Conservation (phyloP, 2,797 vertebrate genomes). For the Calcarius lapponicus region DNA sequence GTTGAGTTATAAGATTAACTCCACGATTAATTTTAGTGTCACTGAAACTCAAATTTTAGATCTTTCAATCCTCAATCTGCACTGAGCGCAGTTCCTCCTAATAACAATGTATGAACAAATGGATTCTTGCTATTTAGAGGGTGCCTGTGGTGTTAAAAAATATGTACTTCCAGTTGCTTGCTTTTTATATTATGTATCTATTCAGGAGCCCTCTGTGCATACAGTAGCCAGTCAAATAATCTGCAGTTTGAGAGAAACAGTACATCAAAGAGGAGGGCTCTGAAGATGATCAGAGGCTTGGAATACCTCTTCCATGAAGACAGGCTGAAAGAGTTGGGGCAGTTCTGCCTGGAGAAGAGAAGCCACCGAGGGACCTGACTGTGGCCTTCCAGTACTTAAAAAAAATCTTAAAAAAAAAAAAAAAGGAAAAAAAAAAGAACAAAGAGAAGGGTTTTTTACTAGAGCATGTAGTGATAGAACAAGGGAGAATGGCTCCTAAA, state of each 20-base stretch:
- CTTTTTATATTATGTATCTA: background rate
- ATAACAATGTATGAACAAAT: background rate
- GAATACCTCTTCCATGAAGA: background rate
- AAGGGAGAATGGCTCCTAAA: background rate
- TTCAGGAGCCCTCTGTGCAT: background rate
- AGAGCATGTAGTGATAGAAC: background rate
- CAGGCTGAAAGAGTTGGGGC: background rate
- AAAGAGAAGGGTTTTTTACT: background rate
- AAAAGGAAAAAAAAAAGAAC: background rate
- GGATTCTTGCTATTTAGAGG: background rate
- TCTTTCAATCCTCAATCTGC: background rate
- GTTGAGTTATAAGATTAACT: background rate
- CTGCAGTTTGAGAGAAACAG: background rate
- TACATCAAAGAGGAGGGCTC: background rate
- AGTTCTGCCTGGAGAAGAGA: background rate
- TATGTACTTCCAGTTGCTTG: background rate
- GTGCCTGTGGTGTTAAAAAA: background rate
- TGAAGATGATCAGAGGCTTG: background rate
- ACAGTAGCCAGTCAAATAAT: background rate
- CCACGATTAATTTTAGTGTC: background rate
- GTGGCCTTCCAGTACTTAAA: background rate
- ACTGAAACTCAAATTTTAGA: background rate
- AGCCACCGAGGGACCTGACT: background rate
- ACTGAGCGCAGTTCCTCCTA: background rate
- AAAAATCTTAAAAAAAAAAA: no score